Evolutionary conservation across 2,113 vertebrate species (phyloP).

Genomic region (Embiotoca jacksoni): DNA sequence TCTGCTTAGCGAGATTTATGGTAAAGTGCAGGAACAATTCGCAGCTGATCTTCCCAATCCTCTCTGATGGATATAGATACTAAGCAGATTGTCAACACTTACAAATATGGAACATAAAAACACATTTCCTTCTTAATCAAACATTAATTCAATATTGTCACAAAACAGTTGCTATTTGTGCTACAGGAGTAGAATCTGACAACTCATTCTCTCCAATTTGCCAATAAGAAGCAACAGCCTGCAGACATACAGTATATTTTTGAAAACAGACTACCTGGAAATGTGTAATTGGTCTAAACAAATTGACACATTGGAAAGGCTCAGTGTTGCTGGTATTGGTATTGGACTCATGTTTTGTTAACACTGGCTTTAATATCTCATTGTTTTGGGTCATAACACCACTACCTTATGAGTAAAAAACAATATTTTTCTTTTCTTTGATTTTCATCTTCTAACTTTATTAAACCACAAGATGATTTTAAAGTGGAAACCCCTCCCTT

Average conservation of each 20-base stretch:
- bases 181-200: neutral
- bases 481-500: neutral
- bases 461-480: constrained; percentile 3
- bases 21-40: constrained; percentile 39
- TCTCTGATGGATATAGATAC: constrained; percentile 19
- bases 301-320: neutral
- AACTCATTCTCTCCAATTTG: neutral
- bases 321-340: neutral
- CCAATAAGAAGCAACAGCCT: neutral
- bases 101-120: constrained; percentile 3
- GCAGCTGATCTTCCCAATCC: constrained; percentile 27
- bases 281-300: neutral
- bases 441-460: neutral
- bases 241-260: neutral
- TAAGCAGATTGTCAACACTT: constrained; percentile 13
- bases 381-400: neutral
- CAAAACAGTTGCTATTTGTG: neutral
- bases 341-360: too few species aligned
- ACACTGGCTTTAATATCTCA: too few species aligned
- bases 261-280: neutral
- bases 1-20: constrained; percentile 39
- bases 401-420: neutral
- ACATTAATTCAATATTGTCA: constrained; percentile 8
- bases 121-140: neutral
- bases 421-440: neutral